phyloP scores from a whole-genome alignment of 2,888 invertebrate species.

The Halictus ligatus region DNA sequence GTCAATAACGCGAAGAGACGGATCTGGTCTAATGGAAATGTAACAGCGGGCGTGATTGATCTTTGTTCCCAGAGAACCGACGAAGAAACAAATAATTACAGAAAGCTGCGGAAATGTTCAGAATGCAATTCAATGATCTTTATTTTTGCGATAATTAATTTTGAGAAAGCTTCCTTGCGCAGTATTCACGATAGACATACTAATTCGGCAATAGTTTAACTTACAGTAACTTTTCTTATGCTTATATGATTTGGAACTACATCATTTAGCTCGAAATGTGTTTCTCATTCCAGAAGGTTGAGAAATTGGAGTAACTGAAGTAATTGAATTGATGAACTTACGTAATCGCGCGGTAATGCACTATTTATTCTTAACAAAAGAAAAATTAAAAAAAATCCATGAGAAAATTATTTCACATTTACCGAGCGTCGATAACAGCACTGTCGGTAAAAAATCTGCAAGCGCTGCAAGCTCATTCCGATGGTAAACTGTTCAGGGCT shows the following conservation, averaged over 20 bases:
- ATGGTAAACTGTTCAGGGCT: slow-evolving; percentile 26
- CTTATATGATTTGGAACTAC: neutral
- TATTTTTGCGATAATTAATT: too few relatives aligned
- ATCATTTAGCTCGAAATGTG: neutral
- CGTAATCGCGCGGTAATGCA: neutral
- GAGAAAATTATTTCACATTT: neutral
- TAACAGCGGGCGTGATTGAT: neutral
- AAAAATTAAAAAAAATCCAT: neutral
- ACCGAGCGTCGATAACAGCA: slow-evolving; percentile 21
- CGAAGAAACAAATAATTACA: neutral
- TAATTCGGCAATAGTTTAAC: neutral
- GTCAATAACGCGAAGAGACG: neutral
- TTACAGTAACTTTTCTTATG: neutral
- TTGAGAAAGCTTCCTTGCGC: too few relatives aligned
- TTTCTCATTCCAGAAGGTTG: neutral
- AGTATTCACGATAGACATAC: neutral
- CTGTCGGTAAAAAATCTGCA: slow-evolving; percentile 39
- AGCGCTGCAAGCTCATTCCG: neutral
- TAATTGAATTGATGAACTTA: neutral
- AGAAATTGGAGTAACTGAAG: neutral
- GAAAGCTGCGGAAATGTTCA: too few relatives aligned
- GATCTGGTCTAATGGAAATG: neutral
- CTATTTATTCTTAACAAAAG: neutral
- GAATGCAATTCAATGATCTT: too few relatives aligned
- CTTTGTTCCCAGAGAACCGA: neutral